These are phyloP conservation scores for Synaphobranchus kaupii DNA, from an alignment of 2,797 vertebrate genomes.

Conservation along the genomic window DNA sequence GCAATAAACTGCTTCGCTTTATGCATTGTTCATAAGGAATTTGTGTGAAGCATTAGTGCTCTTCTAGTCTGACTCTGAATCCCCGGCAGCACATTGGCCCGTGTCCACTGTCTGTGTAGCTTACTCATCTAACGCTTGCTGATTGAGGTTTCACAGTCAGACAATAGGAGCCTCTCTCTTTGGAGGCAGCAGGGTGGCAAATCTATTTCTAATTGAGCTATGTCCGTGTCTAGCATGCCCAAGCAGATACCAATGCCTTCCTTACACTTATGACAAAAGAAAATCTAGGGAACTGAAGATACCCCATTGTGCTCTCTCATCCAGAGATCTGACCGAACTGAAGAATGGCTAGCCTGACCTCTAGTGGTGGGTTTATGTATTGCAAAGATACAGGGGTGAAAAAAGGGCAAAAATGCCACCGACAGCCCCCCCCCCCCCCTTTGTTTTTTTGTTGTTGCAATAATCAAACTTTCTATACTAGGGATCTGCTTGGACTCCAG, in stretches of 20 bases:
- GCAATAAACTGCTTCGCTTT: not conserved
- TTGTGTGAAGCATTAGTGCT: not conserved
- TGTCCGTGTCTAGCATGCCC: not conserved
- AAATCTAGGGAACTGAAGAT: not conserved
- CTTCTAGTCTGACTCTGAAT: not conserved
- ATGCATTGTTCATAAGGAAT: not conserved
- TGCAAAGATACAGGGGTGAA: not conserved
- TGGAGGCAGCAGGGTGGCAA: not conserved
- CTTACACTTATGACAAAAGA: not conserved
- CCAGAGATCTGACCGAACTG: not conserved
- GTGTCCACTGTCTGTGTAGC: not conserved
- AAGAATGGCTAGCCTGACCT: slow-evolving; percentile 11
- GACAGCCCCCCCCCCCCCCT: too few relatives aligned
- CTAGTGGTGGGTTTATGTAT: slow-evolving; percentile 26
- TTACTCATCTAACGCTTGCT: not conserved
- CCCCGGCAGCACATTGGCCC: not conserved
- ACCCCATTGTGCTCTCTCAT: not conserved
- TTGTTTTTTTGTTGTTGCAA: not conserved
- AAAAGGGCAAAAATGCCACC: not conserved
- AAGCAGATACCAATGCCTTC: not conserved
- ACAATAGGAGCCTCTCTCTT: not conserved
- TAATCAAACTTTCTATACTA: not conserved
- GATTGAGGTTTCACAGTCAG: not conserved
- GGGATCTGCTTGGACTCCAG: not conserved
- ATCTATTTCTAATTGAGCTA: not conserved